phyloP scores from a whole-genome alignment of 1,140 invertebrate species.

The Caenorhabditis remanei region DNA sequence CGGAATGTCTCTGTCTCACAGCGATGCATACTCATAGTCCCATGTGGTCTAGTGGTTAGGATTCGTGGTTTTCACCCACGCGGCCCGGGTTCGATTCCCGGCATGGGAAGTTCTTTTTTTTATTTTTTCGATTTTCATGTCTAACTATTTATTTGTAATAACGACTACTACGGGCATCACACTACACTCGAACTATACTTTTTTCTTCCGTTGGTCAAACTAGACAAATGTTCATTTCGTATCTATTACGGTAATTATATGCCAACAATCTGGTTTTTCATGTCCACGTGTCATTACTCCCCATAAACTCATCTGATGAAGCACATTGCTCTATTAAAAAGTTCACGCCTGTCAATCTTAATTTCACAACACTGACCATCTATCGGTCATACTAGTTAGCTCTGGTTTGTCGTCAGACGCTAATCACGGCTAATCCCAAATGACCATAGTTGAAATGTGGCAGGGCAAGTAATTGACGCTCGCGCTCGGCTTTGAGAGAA shows the following conservation, averaged over 20 bases:
- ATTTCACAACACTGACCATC: slow-evolving; percentile 46
- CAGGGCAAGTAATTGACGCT: slow-evolving; percentile 32
- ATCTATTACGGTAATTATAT: slow-evolving; percentile 33
- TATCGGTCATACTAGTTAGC: slow-evolving; percentile 27
- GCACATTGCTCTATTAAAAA: slow-evolving; percentile 4
- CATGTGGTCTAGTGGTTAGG: slow-evolving; percentile 81
- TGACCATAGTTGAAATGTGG: slow-evolving; percentile 46
- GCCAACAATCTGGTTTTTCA: neutral
- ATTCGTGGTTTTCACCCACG: slow-evolving; percentile 88
- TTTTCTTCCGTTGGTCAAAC: neutral
- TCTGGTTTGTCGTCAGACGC: slow-evolving; percentile 35
- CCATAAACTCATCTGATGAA: neutral
- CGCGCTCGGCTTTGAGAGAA: neutral
- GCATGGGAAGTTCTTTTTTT: slow-evolving; percentile 82
- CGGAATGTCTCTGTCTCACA: neutral
- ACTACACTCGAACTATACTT: neutral
- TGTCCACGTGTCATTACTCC: neutral
- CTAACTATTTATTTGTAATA: too few species aligned
- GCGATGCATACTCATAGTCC: neutral
- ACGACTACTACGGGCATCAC: neutral
- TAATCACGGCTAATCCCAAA: slow-evolving; percentile 40
- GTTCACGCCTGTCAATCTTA: slow-evolving; percentile 52
- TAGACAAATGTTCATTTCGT: slow-evolving; percentile 33
- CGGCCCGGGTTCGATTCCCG: slow-evolving; percentile 88
- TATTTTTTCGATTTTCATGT: neutral